phyloP scores from a whole-genome alignment of 2,888 invertebrate genomes.

The Drosophila differens region DNA sequence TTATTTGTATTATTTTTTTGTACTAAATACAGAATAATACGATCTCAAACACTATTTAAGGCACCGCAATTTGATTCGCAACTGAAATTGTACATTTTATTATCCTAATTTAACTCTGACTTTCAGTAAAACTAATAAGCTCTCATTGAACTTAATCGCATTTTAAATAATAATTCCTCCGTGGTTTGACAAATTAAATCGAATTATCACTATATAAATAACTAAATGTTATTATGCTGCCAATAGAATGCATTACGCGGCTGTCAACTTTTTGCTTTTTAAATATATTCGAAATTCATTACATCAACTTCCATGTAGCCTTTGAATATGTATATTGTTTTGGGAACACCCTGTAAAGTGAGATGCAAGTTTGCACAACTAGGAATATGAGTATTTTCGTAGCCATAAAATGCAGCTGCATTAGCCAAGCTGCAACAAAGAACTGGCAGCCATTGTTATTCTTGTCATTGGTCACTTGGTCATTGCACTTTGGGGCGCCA shows the following conservation, averaged over 20 bases:
- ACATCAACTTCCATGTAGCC: neutral
- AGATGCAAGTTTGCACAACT: slow-evolving; percentile 35
- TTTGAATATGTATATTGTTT: neutral
- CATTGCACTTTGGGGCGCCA: slow-evolving; percentile 55
- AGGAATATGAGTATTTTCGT: slow-evolving; percentile 50
- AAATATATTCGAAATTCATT: neutral
- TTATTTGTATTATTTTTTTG: neutral
- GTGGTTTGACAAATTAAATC: neutral
- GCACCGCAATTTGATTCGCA: neutral
- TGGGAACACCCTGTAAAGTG: slow-evolving; percentile 45
- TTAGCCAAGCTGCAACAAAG: slow-evolving; percentile 53
- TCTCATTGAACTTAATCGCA: neutral
- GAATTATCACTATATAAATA: neutral
- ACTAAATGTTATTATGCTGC: neutral
- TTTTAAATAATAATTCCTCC: neutral
- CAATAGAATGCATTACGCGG: neutral
- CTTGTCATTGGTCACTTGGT: slow-evolving; percentile 56
- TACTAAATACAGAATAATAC: neutral
- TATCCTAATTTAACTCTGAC: neutral
- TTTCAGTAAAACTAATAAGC: neutral
- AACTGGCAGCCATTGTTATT: slow-evolving; percentile 64
- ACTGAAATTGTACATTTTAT: neutral
- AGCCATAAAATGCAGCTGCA: slow-evolving; percentile 75
- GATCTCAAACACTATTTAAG: neutral
- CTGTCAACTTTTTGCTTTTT: neutral